These are phyloP conservation scores for Tapirus terrestris DNA, from an alignment of 2,113 vertebrate species.

Conservation along the genomic window DNA sequence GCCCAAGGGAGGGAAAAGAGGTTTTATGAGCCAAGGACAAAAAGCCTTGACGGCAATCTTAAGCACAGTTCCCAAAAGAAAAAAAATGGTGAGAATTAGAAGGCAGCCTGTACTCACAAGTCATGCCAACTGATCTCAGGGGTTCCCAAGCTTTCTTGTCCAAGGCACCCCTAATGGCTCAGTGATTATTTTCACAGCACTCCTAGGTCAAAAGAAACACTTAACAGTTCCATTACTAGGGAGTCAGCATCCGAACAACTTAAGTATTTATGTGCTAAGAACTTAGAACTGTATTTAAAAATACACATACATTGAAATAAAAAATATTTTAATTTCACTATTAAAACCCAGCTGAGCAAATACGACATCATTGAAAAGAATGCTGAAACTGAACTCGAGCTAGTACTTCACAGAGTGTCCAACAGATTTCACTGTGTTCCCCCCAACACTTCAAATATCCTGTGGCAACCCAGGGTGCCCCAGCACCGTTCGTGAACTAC, in stretches of 20 bases:
- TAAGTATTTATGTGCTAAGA: not conserved
- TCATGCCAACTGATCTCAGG: not conserved
- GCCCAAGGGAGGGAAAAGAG: not conserved
- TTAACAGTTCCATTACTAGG: too few species aligned
- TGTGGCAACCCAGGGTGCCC: accelerated
- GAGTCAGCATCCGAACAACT: not conserved
- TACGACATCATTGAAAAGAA: not conserved
- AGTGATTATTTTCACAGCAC: not conserved
- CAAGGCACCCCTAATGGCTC: too few species aligned
- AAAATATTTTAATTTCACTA: not conserved
- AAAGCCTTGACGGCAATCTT: not conserved
- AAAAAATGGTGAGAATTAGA: not conserved
- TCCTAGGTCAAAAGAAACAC: not conserved
- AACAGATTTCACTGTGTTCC: not conserved
- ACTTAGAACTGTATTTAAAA: not conserved
- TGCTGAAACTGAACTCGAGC: not conserved
- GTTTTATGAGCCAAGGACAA: not conserved
- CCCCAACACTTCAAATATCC: not conserved
- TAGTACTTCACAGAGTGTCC: not conserved
- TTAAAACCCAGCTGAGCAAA: not conserved
- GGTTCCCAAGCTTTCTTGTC: not conserved
- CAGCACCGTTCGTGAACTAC: accelerated
- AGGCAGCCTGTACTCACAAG: not conserved
- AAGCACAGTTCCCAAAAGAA: not conserved
- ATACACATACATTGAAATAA: not conserved